These are phyloP conservation scores for Margarornis squamiger DNA, from an alignment of 2,797 vertebrate species.

Conservation along the genomic window DNA sequence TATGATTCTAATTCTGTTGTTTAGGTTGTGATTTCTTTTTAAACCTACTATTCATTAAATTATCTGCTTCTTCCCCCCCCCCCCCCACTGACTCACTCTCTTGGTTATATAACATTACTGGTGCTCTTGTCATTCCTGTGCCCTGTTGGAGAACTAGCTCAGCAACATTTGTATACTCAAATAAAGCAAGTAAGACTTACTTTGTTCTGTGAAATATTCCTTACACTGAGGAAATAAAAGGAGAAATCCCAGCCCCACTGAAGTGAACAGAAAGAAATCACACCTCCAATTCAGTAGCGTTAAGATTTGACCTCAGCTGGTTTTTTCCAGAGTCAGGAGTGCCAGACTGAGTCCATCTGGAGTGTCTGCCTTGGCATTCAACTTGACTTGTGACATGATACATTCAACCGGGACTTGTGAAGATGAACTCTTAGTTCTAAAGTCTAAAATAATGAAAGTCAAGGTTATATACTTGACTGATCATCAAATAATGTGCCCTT, in stretches of 20 bases:
- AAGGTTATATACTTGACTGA: not conserved
- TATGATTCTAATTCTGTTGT: constrained; percentile 1
- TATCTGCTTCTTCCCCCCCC: not conserved
- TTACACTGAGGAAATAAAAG: not conserved
- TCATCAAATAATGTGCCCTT: not conserved
- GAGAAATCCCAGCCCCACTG: not conserved
- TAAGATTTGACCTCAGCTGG: not conserved
- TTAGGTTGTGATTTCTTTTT: constrained; percentile 24
- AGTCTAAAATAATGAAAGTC: not conserved
- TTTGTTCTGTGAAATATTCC: not conserved
- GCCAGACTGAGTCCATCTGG: constrained; percentile 48
- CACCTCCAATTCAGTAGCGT: not conserved
- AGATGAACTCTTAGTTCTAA: not conserved
- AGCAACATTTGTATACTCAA: not conserved
- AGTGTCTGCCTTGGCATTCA: constrained; percentile 33
- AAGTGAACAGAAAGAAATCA: not conserved
- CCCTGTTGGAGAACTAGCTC: not conserved
- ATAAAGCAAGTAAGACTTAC: not conserved
- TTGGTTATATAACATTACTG: constrained; percentile 23
- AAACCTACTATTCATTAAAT: constrained; percentile 27
- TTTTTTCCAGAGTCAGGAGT: not conserved
- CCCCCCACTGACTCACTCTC: constrained; percentile 9
- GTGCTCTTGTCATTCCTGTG: constrained; percentile 22
- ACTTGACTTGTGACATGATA: constrained; percentile 6
- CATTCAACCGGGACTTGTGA: not conserved